Percentiles rank a stretch among this genome's conserved stretches.
These are phyloP conservation scores for Malacoraja senta DNA, from an alignment of 2,797 vertebrate genomes.

Conservation along the genomic window DNA sequence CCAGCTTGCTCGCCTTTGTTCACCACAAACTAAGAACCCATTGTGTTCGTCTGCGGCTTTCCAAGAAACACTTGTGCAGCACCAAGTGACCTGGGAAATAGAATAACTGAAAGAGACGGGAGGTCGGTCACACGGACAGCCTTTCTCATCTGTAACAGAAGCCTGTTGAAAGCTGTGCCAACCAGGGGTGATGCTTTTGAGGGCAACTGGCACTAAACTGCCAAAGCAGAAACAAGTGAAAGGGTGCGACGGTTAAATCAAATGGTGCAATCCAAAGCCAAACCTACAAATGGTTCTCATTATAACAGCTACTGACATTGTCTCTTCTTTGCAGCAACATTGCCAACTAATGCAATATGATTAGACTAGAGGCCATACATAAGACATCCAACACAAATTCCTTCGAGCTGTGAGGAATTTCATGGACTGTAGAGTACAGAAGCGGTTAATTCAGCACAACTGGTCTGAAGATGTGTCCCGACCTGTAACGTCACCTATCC, in stretches of 20 bases:
- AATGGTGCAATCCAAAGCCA: neutral
- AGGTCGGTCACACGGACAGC: neutral
- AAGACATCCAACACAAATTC: neutral
- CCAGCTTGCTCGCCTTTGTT: neutral
- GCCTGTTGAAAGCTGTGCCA: neutral
- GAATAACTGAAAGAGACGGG: conserved; percentile 15
- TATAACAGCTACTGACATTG: neutral
- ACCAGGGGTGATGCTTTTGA: neutral
- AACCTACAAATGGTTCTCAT: too few species aligned
- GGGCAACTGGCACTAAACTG: neutral
- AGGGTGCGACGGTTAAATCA: neutral
- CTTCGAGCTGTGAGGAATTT: too few species aligned
- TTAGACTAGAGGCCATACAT: neutral
- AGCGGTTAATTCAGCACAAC: neutral
- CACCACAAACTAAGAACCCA: neutral
- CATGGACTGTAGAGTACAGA: neutral
- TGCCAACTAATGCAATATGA: neutral
- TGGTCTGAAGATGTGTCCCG: too few species aligned
- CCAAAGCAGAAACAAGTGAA: neutral
- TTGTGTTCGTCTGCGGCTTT: neutral
- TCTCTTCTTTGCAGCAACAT: neutral
- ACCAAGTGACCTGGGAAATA: conserved; percentile 20
- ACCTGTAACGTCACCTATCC: too few species aligned
- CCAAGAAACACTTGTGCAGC: neutral
- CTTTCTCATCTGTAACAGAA: conserved; percentile 15